A percentile compares a stretch with the other conserved stretches of the same genome.
These are phyloP conservation scores for Zelleria hepariella DNA, from an alignment of 2,888 invertebrate genomes.

Conservation along the genomic window DNA sequence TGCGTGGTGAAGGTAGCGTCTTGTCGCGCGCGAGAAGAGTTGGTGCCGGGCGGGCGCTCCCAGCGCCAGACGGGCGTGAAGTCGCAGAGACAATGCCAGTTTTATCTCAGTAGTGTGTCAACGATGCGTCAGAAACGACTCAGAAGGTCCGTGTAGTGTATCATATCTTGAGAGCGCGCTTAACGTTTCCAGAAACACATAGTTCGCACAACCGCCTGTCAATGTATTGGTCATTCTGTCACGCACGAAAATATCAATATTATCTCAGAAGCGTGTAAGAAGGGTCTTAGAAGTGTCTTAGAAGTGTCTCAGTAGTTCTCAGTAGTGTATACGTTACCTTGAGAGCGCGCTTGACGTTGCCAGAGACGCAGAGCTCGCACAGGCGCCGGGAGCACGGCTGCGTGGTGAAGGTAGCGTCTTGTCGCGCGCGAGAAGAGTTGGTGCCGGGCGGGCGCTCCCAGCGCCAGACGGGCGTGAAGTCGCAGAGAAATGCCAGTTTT, in stretches of 20 bases:
- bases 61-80: constrained; percentile 99
- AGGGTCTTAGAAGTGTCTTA: background rate
- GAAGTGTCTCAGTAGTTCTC: background rate
- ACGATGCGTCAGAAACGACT: too few species aligned
- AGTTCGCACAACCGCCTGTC: too few species aligned
- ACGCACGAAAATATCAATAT: too few species aligned
- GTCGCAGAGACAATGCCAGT: constrained; percentile 78
- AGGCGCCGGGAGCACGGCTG: constrained; percentile 78
- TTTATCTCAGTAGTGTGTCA: background rate
- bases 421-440: constrained; percentile 30
- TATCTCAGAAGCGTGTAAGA: too few species aligned
- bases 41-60: constrained; percentile 78
- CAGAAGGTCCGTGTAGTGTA: too few species aligned
- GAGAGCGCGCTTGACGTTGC: constrained; percentile 97
- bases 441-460: constrained; percentile 83
- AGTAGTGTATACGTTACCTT: constrained; percentile 64
- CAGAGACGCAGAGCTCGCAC: constrained; percentile 98
- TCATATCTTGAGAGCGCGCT: too few species aligned
- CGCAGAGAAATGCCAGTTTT: constrained; percentile 72
- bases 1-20: constrained; percentile 47
- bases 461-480: constrained; percentile 99
- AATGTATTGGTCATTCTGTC: too few species aligned
- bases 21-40: constrained; percentile 31
- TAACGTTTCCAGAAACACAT: too few species aligned
- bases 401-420: constrained; percentile 47